These are phyloP conservation scores for Buceros bicornis DNA, from an alignment of 2,797 vertebrate species.

Conservation along the genomic window DNA sequence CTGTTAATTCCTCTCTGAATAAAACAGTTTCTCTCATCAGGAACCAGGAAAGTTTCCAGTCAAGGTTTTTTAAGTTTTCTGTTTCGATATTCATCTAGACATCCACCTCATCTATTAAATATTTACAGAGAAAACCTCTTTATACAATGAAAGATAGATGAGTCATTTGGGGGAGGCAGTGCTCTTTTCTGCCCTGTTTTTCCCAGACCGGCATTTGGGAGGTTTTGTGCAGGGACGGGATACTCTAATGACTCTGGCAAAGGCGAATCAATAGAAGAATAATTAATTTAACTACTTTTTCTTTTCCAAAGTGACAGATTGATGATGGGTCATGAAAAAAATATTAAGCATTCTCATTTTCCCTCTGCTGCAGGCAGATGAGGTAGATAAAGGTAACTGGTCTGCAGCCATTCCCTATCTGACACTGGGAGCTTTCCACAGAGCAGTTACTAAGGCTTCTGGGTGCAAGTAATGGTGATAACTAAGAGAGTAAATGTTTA, in stretches of 20 bases:
- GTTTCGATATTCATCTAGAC: not conserved
- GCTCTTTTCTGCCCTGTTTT: slow-evolving; percentile 14
- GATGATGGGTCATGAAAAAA: slow-evolving; percentile 23
- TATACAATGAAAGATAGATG: slow-evolving; percentile 61
- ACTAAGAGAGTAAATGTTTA: not conserved
- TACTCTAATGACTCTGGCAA: slow-evolving; percentile 15
- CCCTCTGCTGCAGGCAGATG: not conserved
- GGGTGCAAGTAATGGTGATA: not conserved
- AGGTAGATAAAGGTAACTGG: not conserved
- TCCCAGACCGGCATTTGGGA: not conserved
- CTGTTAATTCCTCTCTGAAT: not conserved
- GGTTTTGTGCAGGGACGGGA: not conserved
- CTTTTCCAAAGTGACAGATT: slow-evolving; percentile 40
- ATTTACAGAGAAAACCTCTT: slow-evolving; percentile 46
- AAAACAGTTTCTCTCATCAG: not conserved
- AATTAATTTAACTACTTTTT: slow-evolving; percentile 30
- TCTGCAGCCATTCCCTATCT: not conserved
- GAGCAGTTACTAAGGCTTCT: not conserved
- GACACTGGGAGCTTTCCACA: not conserved
- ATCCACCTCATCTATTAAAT: slow-evolving; percentile 18
- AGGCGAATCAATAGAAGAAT: slow-evolving; percentile 13
- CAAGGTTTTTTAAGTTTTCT: not conserved
- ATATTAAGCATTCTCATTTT: not conserved
- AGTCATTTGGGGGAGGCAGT: not conserved
- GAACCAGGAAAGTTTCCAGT: not conserved